Evolutionary conservation across 2,797 vertebrate species (phyloP), one percentile per base, ranked within the genome.

Genomic region (Mionectes olivaceus): DNA sequence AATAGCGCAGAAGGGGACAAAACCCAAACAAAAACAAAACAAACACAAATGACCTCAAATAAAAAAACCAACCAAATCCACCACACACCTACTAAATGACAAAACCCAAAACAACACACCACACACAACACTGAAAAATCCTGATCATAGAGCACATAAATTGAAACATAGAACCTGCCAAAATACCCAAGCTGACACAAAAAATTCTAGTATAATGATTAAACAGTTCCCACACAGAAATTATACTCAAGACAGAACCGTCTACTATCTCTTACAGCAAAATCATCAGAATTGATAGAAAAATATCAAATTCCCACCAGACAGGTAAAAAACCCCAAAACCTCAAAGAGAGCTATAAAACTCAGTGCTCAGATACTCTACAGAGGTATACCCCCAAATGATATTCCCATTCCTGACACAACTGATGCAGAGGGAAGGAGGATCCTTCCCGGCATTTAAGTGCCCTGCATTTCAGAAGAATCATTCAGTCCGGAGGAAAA

Each of bases 1-100:
- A 61, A 43, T 30, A 39, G 18, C 6, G 4, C 33, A 8, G 2
- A 22, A 8, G 4, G 2, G 10, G 5, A 28, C 17, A 8, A 5
- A 43, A 22, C 33, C 19, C 18, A 63, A 49, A 47, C 12, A 39
- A 37, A 7, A 35, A 44, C 17, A 44, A 19, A 19, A 44, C 41
- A 13, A 46, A 46, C 44, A 46, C 39, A 39, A 39, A 39, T 13
- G 12, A 39, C 39, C 39, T 13, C 13, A 39, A 39, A 39, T 39
- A 39, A 24, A 22, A 21, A 46, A 46, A 47, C 24, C 46, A 16
- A 41, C 15, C 41, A 49, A 28, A 50, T 52, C 27, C 6, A 14
- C 19, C 32, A 64, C 9, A 23, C 6, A 25, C 21, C 4, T 15
- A 25, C 15, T 50, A 46, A 55, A 53, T 9, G 22, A 33, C 9